Base-by-base conservation (phyloP, 2,888 invertebrate species). In the Drosophila subsilvestris region DNA sequence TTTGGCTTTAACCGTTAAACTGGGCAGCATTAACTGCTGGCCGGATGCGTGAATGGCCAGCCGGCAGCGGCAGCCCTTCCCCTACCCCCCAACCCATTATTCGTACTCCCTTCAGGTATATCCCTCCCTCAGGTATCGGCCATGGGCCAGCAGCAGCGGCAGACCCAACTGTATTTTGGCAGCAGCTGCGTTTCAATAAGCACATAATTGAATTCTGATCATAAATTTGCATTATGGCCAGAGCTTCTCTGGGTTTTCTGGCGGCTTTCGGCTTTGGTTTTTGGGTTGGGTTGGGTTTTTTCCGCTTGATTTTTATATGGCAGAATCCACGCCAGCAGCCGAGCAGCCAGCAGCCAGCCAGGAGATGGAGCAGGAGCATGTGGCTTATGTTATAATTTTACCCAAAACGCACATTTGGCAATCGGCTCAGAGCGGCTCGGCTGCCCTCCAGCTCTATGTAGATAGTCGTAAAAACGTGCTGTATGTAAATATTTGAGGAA, bases 161-260 rank as follows among this genome's bases (percentile, higher is more conserved):
- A 49, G 37, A 5, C 37, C 37, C 37, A 37, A 37, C 37, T 37
- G 37, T 37, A 37, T 37, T n/a, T 43, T 61, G 67, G 73, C 73
- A 86, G 75, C 83, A 83, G 88, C 83, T 88, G 83, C 86, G 88
- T 88, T 83, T 86, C 83, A 84, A 84, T 89, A 84, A 89, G 89
- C 89, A 89, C 88, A 89, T 84, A 84, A 84, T 84, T 84, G 83
- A 89, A 89, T 84, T 84, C 89, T 84, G 89, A 84, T 89, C 88
- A 84, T 84, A 84, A 84, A 84, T 84, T 84, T 84, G 89, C 83
- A 84, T 84, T 84, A 84, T 84, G 83, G 78, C 80, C 78, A 67
- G 73, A 59, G 69, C 74, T 73, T 70, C 66, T 25, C 66, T 86
- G 76, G 71, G 67, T 68, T 14, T 79, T 87, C 86, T 48, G 70